A percentile compares a stretch with the other conserved stretches of the same genome.
These are phyloP conservation scores for Nowickia ferox DNA, from an alignment of 2,888 invertebrate genomes.

Conservation along the genomic window DNA sequence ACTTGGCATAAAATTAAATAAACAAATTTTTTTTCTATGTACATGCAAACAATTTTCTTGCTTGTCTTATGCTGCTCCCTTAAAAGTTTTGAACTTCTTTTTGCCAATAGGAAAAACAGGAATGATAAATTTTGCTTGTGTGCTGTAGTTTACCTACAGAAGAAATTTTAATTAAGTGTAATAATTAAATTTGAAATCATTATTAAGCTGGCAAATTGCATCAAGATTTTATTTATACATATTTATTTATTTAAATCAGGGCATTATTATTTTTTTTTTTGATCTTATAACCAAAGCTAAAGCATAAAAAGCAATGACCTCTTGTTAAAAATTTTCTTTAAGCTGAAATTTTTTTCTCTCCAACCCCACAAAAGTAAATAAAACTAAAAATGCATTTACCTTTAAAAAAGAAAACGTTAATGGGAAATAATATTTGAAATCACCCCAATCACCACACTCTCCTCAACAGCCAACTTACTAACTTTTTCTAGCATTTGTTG, in stretches of 20 bases:
- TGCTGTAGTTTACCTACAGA: slow-evolving; percentile 16
- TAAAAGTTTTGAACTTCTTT: background rate
- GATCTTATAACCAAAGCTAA: background rate
- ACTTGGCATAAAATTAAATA: slow-evolving; percentile 61
- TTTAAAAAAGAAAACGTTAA: slow-evolving; percentile 18
- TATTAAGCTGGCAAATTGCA: slow-evolving; percentile 48
- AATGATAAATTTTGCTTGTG: slow-evolving; percentile 1
- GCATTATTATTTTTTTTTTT: background rate
- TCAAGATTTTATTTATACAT: slow-evolving; percentile 7
- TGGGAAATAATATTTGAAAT: slow-evolving; percentile 10
- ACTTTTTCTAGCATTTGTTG: slow-evolving; percentile 27
- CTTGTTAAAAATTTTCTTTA: background rate
- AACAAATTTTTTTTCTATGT: slow-evolving; percentile 33
- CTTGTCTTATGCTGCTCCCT: background rate
- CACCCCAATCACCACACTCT: background rate
- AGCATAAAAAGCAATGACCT: slow-evolving; percentile 56
- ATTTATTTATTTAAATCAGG: slow-evolving; percentile 23
- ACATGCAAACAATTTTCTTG: background rate
- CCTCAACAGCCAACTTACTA: slow-evolving; percentile 1
- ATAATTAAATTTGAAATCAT: slow-evolving; percentile 56
- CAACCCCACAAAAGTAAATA: background rate
- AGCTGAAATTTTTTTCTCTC: background rate
- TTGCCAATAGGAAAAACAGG: background rate
- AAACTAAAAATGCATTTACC: slow-evolving; percentile 2
- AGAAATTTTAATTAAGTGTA: slow-evolving; percentile 59